A percentile compares a stretch with the other conserved stretches of the same genome.
Evolutionary conservation across 1,140 invertebrate species (phyloP).

Genomic region (Trichonephila clavipes): DNA sequence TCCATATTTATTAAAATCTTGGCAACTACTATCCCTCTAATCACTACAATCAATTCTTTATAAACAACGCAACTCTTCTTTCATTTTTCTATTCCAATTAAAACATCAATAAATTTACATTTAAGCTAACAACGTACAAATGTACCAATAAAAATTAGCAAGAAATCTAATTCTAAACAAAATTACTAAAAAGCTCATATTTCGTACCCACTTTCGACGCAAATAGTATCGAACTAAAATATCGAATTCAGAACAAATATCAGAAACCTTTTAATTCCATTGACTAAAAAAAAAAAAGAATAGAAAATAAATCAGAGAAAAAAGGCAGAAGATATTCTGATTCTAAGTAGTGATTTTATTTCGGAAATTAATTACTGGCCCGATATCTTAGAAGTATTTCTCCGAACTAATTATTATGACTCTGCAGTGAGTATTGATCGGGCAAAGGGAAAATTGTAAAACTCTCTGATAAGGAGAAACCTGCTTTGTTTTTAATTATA

Average conservation of each 20-base stretch:
- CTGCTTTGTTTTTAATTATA: conserved; percentile 5
- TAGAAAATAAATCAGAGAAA: neutral
- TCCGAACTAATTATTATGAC: neutral
- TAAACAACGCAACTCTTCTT: too few relatives aligned
- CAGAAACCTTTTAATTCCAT: too few relatives aligned
- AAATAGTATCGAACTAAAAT: neutral
- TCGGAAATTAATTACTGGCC: conserved; percentile 4
- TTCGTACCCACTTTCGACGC: too few relatives aligned
- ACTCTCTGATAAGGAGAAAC: neutral
- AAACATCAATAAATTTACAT: too few relatives aligned
- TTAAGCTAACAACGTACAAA: too few relatives aligned
- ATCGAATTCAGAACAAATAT: neutral
- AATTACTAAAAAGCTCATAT: too few relatives aligned
- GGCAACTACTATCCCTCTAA: too few relatives aligned
- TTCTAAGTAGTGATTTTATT: neutral
- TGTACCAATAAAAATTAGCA: too few relatives aligned
- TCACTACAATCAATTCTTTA: too few relatives aligned
- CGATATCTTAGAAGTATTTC: neutral
- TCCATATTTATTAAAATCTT: too few relatives aligned
- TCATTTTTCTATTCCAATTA: too few relatives aligned
- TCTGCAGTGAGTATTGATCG: neutral
- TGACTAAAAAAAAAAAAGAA: neutral
- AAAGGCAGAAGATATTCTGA: neutral
- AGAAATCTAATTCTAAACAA: too few relatives aligned
- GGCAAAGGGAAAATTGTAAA: neutral